Evolutionary conservation across 2,888 invertebrate species (phyloP).

Genomic region (Cetonia aurata): DNA sequence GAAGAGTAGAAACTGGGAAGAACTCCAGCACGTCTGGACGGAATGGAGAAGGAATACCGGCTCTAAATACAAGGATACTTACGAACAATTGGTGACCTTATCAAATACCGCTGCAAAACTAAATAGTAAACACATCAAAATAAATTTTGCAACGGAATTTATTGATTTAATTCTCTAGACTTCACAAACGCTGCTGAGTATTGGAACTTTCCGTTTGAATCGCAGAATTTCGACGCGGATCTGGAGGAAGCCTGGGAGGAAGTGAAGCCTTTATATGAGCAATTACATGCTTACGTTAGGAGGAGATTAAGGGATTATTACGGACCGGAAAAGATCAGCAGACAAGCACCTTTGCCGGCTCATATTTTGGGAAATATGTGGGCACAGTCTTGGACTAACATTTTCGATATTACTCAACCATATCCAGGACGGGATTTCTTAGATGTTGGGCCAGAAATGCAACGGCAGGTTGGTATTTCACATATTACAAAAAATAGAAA

Average conservation of each 20-base stretch:
- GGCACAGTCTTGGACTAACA: constrained; percentile 85
- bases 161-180: constrained; percentile 60
- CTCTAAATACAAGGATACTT: constrained; percentile 81
- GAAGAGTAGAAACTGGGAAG: constrained; percentile 86
- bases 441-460: constrained; percentile 81
- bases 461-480: constrained; percentile 65
- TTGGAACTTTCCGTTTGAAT: constrained; percentile 91
- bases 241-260: constrained; percentile 87
- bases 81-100: constrained; percentile 82
- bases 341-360: constrained; percentile 86
- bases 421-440: constrained; percentile 78
- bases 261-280: constrained; percentile 87
- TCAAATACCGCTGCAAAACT: constrained; percentile 84
- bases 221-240: constrained; percentile 80
- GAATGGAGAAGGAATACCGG: constrained; percentile 92
- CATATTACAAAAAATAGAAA: neutral
- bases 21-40: constrained; percentile 88
- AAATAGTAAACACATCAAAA: constrained; percentile 74
- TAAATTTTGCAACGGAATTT: neutral
- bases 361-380: constrained; percentile 93
- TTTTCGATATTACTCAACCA: constrained; percentile 78
- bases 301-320: constrained; percentile 85
- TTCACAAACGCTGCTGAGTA: constrained; percentile 89
- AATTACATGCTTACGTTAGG: constrained; percentile 90
- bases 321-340: constrained; percentile 84